Evolutionary conservation across 2,888 invertebrate species (phyloP).

Genomic region (Megalurothrips usitatus): DNA sequence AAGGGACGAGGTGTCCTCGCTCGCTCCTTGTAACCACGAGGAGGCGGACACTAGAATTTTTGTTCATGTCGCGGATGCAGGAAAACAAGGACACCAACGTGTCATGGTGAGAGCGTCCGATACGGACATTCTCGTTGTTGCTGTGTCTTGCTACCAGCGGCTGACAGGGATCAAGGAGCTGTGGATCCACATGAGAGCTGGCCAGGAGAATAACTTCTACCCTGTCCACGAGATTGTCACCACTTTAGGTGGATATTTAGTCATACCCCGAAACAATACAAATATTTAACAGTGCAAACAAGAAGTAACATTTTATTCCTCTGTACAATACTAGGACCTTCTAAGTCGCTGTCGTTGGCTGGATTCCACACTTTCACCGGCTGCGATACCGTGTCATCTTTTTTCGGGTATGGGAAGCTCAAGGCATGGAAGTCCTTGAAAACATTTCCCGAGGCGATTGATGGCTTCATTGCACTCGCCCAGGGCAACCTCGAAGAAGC

Average conservation of each 20-base stretch:
- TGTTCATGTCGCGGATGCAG: background rate
- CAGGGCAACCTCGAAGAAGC: background rate
- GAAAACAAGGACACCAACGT: background rate
- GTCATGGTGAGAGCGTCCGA: background rate
- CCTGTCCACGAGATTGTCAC: background rate
- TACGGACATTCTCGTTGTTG: background rate
- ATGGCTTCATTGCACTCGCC: background rate
- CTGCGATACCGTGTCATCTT: background rate
- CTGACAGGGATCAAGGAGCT: background rate
- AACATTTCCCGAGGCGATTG: background rate
- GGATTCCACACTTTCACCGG: background rate
- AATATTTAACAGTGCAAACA: background rate
- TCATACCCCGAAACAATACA: background rate
- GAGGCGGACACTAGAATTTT: background rate
- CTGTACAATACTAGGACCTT: background rate
- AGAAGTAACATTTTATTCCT: too few relatives aligned
- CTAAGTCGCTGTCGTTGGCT: background rate
- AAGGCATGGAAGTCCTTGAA: background rate
- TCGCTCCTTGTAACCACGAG: background rate
- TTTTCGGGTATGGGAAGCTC: background rate
- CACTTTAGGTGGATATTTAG: background rate
- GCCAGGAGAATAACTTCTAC: background rate
- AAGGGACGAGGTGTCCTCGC: background rate
- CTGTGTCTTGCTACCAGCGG: background rate
- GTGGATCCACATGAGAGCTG: background rate